Base-by-base conservation (phyloP, 2,113 vertebrate species). In the Pangasianodon hypophthalmus region DNA sequence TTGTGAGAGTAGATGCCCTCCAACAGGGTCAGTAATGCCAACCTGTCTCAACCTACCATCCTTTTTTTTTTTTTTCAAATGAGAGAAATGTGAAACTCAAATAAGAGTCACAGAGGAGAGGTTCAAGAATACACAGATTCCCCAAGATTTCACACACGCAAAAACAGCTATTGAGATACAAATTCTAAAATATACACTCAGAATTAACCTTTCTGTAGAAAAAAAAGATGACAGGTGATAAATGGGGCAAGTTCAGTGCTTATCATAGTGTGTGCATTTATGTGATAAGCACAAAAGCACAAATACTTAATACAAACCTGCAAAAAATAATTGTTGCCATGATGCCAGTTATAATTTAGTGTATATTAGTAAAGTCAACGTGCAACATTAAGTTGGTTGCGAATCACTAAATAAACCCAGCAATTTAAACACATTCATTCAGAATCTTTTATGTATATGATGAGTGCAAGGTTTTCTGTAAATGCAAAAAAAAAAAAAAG, bases 1-100 rank as follows among this genome's bases (percentile, higher is more conserved):
- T 60, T 88, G 79, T 79, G 69, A 80, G 46, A 88, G 46, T 62
- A 19, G 75, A 88, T 60, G 79, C 80, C 54, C 90, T 87, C 54
- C 84, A 77, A 84, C 48, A 37, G 54, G 24, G 89, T 81, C 67
- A 56, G 84, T 56, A 50, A 62, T 88, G 86, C 88, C 64, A 90
- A 75, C 67, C 80, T 87, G 69, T 41, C 80, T 29, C 64, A 94
- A 92, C 91, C 83, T 67, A 29, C n/a, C 37, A 44, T 69, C 77
- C 19, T 21, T 32, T 37, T n/a, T 29, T 64, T 64, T 54, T 8
- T 5, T 41, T 44, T 71, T n/a, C 14, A 84, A 83, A 69, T 82
- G 71, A 71, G 32, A 84, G 77, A 88, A 85, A 46, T 5, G 77
- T 80, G 60, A 50, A 32, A 44, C 62, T 62, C 8, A 14, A 48